Evolutionary conservation across 2,797 vertebrate genomes (phyloP).

Genomic region (Typhlichthys subterraneus): DNA sequence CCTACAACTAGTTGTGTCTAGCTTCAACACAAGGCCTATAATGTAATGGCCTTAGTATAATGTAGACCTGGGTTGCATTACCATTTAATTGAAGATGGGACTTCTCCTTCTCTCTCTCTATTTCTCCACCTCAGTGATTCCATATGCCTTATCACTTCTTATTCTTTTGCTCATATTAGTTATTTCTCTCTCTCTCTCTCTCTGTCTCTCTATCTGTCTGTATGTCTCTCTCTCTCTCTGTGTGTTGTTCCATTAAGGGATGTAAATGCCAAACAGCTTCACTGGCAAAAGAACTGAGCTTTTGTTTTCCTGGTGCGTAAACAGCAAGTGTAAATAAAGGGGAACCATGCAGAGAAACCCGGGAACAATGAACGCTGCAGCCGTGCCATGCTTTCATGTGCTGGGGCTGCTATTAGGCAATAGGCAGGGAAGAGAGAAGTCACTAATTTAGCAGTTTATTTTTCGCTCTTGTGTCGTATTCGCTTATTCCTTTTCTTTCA

Average conservation of each 20-base stretch:
- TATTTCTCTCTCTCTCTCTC: too few species aligned
- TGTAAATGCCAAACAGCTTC: conserved; percentile 44
- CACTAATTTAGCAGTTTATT: conserved; percentile 30
- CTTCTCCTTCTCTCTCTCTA: too few species aligned
- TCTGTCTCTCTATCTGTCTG: too few species aligned
- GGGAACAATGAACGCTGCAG: conserved; percentile 40
- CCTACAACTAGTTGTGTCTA: too few species aligned
- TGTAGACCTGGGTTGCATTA: too few species aligned
- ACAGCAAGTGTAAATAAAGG: conserved; percentile 34
- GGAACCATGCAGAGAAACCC: conserved; percentile 33
- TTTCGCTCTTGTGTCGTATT: conserved; percentile 29
- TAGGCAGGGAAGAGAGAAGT: conserved; percentile 2
- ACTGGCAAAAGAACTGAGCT: conserved; percentile 48
- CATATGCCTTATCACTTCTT: too few species aligned
- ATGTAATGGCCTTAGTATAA: too few species aligned
- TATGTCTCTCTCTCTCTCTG: too few species aligned
- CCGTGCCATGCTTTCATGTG: conserved; percentile 39
- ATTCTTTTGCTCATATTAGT: too few species aligned
- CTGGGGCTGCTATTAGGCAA: conserved; percentile 47
- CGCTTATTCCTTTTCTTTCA: conserved; percentile 1
- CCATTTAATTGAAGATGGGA: too few species aligned
- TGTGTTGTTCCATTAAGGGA: background rate
- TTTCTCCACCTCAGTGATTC: too few species aligned
- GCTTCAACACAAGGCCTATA: too few species aligned
- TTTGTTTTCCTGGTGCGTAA: conserved; percentile 24